Base-by-base conservation (phyloP, 2,888 invertebrate species). In the Syrphus vitripennis region DNA sequence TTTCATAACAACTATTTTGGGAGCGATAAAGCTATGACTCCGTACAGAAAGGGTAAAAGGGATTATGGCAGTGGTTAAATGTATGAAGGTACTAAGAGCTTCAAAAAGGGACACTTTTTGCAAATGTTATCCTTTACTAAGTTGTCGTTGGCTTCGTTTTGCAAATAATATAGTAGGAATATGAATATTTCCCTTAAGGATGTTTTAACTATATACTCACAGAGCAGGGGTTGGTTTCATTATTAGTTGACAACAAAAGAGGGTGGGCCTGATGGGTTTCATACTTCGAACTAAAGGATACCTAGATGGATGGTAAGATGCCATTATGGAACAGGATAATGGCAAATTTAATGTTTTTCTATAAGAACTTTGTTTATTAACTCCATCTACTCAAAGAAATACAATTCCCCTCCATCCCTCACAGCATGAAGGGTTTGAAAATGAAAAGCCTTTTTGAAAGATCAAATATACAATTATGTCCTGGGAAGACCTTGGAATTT, bases 291-390 rank as follows among this genome's bases (percentile, higher is more conserved):
- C 24, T 5, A 12, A 63, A 48, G 31, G 14, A 48, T 65, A 21
- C 65, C 34, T 37, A 37, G 16, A n/a, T 34, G 34, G 55, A 34
- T 65, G 26, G 26, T 37, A 9, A 48, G 55, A 70, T 40, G 34
- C 21, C 21, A 67, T 34, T 42, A 29, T 67, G 42, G 55, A 55
- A 75, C 65, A 57, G 70, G 75, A 84, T 84, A 74, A 86, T 77
- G 77, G 84, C 76, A 86, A 86, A 77, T 71, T 81, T 81, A 86
- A 86, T 81, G 77, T 86, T 86, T 81, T 77, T 86, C 84, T 86
- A 59, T 34, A 77, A 86, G 81, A 86, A 81, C 77, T 86, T 81
- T 86, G 81, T 77, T 81, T 86, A 81, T 77, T 84, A 80, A 70
- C 80, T 80, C 83, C 83, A 83, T 65, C 65, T 29, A 45, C 21